These are phyloP conservation scores for Girardinus metallicus DNA, from an alignment of 2,797 vertebrate genomes.

Conservation along the genomic window DNA sequence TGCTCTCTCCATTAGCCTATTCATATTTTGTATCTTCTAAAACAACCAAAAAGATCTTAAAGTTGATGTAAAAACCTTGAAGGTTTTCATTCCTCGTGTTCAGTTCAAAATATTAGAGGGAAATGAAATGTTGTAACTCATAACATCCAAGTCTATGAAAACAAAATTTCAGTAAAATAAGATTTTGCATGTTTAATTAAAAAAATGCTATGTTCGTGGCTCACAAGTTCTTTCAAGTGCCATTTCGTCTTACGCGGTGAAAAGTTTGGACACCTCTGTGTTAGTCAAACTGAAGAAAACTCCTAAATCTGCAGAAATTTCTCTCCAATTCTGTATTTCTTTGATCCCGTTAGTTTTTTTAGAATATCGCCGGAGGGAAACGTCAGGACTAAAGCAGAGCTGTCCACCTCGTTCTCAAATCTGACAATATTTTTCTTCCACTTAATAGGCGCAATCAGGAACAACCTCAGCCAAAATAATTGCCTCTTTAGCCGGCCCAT, in stretches of 20 bases:
- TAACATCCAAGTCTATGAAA: not conserved
- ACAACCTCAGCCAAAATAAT: slow-evolving; percentile 17
- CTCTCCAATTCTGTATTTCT: slow-evolving; percentile 22
- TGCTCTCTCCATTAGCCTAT: slow-evolving; percentile 15
- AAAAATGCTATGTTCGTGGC: not conserved
- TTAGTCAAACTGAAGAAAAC: slow-evolving; percentile 10
- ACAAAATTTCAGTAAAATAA: not conserved
- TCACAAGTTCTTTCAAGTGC: not conserved
- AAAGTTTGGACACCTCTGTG: not conserved
- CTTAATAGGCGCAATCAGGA: slow-evolving; percentile 42
- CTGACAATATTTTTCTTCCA: slow-evolving; percentile 10
- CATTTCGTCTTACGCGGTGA: not conserved
- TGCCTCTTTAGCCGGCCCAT: slow-evolving; percentile 20
- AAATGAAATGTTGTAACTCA: not conserved
- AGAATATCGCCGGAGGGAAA: slow-evolving; percentile 18
- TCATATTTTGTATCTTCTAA: slow-evolving; percentile 1
- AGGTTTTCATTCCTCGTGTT: not conserved
- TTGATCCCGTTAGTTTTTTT: slow-evolving; percentile 22
- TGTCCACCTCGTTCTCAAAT: slow-evolving; percentile 36
- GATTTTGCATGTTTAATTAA: not conserved
- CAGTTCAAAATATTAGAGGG: not conserved
- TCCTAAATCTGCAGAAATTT: slow-evolving; percentile 19
- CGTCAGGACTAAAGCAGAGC: not conserved
- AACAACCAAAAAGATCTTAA: not conserved
- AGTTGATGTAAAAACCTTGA: not conserved